Evolutionary conservation across 2,888 invertebrate species (phyloP).

Genomic region (Zaprionus bogoriensis): DNA sequence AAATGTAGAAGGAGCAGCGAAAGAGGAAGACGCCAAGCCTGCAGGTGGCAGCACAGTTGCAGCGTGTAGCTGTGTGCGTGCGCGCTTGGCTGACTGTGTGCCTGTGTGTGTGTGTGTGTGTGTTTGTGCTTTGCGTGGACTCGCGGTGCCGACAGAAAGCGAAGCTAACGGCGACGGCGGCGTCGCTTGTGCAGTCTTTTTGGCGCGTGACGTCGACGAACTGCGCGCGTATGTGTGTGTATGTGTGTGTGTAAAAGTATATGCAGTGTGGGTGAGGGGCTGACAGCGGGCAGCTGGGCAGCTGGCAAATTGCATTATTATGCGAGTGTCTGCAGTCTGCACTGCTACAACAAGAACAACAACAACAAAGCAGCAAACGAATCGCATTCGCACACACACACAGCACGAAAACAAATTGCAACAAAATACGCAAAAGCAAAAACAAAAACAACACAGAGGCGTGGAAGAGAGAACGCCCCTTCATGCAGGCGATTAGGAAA

Average conservation of each 20-base stretch:
- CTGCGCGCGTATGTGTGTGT: conserved; percentile 18
- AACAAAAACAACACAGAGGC: conserved; percentile 60
- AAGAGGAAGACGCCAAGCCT: conserved; percentile 42
- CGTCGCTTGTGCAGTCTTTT: conserved; percentile 70
- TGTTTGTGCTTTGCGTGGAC: no score
- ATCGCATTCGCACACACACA: conserved; percentile 10
- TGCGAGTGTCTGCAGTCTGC: conserved; percentile 81
- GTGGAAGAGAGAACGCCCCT: neutral
- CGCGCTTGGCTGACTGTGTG: conserved; percentile 2
- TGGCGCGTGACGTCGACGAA: conserved; percentile 70
- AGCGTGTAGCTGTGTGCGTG: conserved; percentile 13
- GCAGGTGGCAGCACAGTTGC: conserved; percentile 67
- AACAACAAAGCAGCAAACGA: no score
- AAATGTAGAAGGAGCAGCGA: neutral
- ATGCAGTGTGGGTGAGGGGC: conserved; percentile 2
- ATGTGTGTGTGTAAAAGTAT: conserved; percentile 6
- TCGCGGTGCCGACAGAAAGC: conserved; percentile 53
- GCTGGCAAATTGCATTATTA: conserved; percentile 81
- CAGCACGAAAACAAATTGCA: conserved; percentile 45
- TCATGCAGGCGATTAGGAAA: conserved; percentile 59
- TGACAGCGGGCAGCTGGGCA: conserved; percentile 40
- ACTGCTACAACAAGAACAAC: conserved; percentile 63
- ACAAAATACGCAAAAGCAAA: conserved; percentile 57
- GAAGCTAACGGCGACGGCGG: conserved; percentile 36
- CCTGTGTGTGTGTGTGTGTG: conserved; percentile 8